Evolutionary conservation across 1,140 invertebrate genomes (phyloP).

Genomic region (Drosophila orosa): DNA sequence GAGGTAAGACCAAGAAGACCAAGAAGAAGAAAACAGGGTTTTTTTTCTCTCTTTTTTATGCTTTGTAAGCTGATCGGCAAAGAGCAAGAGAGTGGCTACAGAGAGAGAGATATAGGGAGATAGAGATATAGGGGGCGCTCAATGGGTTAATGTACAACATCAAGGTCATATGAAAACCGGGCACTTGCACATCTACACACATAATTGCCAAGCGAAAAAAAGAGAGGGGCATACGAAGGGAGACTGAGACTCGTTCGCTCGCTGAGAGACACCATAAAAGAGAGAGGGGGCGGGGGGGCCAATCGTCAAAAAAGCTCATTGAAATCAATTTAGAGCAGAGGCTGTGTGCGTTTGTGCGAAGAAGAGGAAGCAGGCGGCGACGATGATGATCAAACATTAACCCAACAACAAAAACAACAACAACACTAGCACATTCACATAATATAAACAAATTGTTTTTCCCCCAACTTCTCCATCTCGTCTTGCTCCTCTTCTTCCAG

Average conservation of each 20-base stretch:
- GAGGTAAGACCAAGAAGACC: conserved; percentile 5
- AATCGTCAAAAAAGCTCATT: conserved; percentile 71
- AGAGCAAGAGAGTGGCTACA: conserved; percentile 10
- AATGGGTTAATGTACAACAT: conserved; percentile 82
- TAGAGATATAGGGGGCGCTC: conserved; percentile 48
- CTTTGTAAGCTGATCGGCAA: conserved; percentile 49
- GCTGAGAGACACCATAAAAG: background rate
- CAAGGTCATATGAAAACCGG: conserved; percentile 71
- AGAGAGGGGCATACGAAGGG: conserved; percentile 3
- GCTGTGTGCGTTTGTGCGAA: conserved; percentile 49
- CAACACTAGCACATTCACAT: conserved; percentile 24
- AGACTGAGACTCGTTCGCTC: background rate
- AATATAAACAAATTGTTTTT: conserved; percentile 72
- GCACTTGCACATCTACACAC: conserved; percentile 36
- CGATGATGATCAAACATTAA: conserved; percentile 57
- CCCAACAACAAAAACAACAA: conserved; percentile 32
- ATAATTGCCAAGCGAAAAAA: conserved; percentile 19
- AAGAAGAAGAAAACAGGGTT: conserved; percentile 24
- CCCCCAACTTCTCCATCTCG: conserved; percentile 15
- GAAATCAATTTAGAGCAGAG: conserved; percentile 75
- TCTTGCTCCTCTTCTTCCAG: conserved; percentile 10
- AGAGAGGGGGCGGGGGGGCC: conserved; percentile 2
- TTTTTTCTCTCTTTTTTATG: conserved; percentile 3
- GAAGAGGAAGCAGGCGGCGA: conserved; percentile 56
- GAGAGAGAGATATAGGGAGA: conserved; percentile 15